Evolutionary conservation across 1,140 invertebrate genomes (phyloP), one percentile per base, ranked within the genome.

Genomic region (Argopecten irradians): DNA sequence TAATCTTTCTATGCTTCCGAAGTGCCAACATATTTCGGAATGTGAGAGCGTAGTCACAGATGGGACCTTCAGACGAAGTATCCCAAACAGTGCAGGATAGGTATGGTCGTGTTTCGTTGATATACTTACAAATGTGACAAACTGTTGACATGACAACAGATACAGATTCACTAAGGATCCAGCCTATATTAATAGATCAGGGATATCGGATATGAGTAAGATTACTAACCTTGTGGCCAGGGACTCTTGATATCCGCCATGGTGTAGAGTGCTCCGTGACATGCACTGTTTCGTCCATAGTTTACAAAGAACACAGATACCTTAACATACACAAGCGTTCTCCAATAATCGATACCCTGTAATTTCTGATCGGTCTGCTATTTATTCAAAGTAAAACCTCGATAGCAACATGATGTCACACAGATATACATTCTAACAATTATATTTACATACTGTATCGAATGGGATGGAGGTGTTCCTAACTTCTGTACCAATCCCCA

Each of bases 261-360:
- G 5, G 55, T 71, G 22, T n/a, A 11, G 0, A 3, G 55, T 28
- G n/a, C n/a, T 5, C 8, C 11, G 1, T 28, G 5, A 28, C 55
- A 71, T 71, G 55, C 55, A 71, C 55, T 71, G 55, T n/a, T 11
- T 71, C 55, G 55, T 71, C 55, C 55, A 71, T 28, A 71, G 55
- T 71, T 28, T 1, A 71, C 28, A 71, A 28, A 28, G 1, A 71
- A 1, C 22, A 28, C 55, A 3, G 1, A 71, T n/a, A n/a, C n/a
- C 16, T 28, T 71, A 11, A 8, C 36, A 13, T 8, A 39, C 36
- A 39, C 36, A 39, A 46, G 13, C 43, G 9, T 46, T 71, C 1
- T 28, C 22, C 55, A 28, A 28, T 28, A 71, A 71, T 71, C 55
- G 28, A 71, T 71, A 71, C 55, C 0, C 22, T 16, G 13, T 19